Conservation (phyloP, 2,113 vertebrate genomes). For the Amia ocellicauda region DNA sequence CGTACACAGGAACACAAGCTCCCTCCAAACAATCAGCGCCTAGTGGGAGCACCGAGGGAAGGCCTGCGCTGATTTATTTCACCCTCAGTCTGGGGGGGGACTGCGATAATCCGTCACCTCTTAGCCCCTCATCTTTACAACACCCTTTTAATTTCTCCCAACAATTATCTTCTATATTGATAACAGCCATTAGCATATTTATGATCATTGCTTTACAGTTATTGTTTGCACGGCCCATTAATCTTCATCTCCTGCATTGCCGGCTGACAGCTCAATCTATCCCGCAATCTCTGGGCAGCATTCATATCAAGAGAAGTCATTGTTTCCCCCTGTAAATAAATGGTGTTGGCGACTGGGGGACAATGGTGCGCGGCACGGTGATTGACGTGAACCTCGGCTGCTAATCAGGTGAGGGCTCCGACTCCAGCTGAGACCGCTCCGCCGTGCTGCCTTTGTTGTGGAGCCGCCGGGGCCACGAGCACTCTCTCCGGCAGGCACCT, state of each 20-base stretch:
- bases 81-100: conserved; percentile 71
- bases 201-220: conserved; percentile 97
- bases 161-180: conserved; percentile 90
- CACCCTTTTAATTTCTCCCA: conserved; percentile 78
- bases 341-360: conserved; percentile 68
- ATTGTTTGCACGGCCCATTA: conserved; percentile 96
- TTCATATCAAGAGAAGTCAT: conserved; percentile 74
- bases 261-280: conserved; percentile 99
- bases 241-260: conserved; percentile 95
- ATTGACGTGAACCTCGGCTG: conserved; percentile 86
- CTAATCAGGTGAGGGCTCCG: conserved; percentile 88
- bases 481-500: conserved; percentile 75
- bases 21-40: conserved; percentile 66
- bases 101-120: conserved; percentile 81
- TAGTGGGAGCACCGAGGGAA: conserved; percentile 29
- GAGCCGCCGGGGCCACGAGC: conserved; percentile 57
- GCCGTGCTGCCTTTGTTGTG: conserved; percentile 70
- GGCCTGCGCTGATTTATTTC: conserved; percentile 47
- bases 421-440: conserved; percentile 82
- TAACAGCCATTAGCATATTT: conserved; percentile 98
- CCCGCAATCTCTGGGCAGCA: conserved; percentile 85
- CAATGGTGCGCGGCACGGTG: conserved; percentile 67
- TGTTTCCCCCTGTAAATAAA: conserved; percentile 84
- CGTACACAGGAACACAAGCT: conserved; percentile 23
- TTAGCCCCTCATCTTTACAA: conserved; percentile 67